phyloP scores from a whole-genome alignment of 2,888 invertebrate species.

The Poecilobothrus nobilitatus region DNA sequence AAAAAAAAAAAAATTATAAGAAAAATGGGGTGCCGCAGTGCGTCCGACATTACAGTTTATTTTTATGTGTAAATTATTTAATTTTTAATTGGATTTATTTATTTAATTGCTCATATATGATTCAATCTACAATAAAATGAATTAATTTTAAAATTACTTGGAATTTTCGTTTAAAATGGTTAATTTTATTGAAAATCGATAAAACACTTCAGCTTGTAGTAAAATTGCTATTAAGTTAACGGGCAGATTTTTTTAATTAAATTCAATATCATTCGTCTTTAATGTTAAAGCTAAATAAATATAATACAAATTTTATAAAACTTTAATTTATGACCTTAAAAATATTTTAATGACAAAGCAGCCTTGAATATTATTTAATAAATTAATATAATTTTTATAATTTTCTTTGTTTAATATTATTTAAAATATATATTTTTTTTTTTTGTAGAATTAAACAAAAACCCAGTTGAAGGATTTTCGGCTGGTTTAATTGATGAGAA shows the following conservation, averaged over 20 bases:
- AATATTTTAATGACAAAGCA: not conserved
- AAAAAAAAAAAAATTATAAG: constrained; percentile 12
- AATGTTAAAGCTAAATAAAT: not conserved
- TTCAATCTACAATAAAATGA: no score
- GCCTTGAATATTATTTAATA: not conserved
- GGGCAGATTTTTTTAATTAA: not conserved
- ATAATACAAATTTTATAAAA: not conserved
- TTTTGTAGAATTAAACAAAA: constrained; percentile 91
- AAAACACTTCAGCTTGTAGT: not conserved
- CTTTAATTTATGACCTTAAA: not conserved
- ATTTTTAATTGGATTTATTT: not conserved
- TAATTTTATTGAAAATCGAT: not conserved
- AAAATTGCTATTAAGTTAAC: not conserved
- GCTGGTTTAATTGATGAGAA: constrained; percentile 99
- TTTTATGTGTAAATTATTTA: constrained; percentile 15
- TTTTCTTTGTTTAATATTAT: not conserved
- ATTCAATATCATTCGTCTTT: no score
- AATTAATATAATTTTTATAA: not conserved
- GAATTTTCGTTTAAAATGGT: not conserved
- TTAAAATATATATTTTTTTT: constrained; percentile 7
- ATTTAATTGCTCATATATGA: not conserved
- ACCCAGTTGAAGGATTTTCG: constrained; percentile 99
- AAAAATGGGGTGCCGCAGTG: constrained; percentile 18
- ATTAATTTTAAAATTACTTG: no score
- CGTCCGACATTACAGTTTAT: constrained; percentile 22